Evolutionary conservation across 92 coral and sea anemone genomes (phyloP), one percentile per base, ranked within the genome.

Genomic region (Umimayanthus kanabou): DNA sequence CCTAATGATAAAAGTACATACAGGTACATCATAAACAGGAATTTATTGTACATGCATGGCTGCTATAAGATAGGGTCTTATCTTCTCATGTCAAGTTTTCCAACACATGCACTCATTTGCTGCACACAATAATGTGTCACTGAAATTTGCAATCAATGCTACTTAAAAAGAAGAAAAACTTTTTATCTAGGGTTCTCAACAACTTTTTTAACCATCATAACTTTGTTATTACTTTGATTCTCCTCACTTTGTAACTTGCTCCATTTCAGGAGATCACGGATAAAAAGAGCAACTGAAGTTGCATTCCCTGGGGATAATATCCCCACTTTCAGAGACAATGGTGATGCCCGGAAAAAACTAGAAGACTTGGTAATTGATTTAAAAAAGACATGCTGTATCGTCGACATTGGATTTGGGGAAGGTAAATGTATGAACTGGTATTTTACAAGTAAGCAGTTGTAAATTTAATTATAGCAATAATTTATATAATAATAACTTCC

Each of bases 261-360:
- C 76, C 37, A 72, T 72, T 72, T 72, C 76, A 72, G 76, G 76
- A 72, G 76, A 72, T 72, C 76, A 72, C 76, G 76, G 76, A 72
- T 72, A 72, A 72, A 72, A 72, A 72, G 76, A 72, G 76, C 76
- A 71, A 72, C 76, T 72, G 76, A 72, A 72, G 76, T 72, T 72
- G 76, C 76, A 72, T 72, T 72, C 76, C 76, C 76, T 13, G 76
- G 76, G 76, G 76, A 71, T 71, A 71, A 71, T 71, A 71, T 71
- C 76, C 76, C 76, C 76, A 72, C 76, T 72, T 72, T 72, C 76
- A 72, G 76, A 72, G 76, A 72, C 76, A 72, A 72, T 72, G 76
- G 76, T 39, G 76, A 72, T 72, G 76, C 76, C 76, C 76, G 76
- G 76, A 72, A 72, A 29, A 72, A 72, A 72, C 76, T 72, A 29